phyloP scores from a whole-genome alignment of 2,797 vertebrate species.

The Sylvia borin region DNA sequence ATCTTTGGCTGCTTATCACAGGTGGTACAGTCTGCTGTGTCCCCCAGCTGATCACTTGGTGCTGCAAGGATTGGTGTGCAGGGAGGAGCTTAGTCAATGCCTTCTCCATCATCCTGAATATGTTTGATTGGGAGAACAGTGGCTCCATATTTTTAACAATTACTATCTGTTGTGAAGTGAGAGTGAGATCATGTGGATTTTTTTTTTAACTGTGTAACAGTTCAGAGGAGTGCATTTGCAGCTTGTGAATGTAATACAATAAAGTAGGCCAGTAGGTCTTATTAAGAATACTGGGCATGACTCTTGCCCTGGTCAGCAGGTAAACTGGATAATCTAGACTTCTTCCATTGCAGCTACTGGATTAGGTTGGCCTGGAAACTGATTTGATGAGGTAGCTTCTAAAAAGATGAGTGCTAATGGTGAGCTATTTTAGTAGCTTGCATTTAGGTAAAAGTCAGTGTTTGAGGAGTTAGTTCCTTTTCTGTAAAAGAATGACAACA shows the following conservation, averaged over 20 bases:
- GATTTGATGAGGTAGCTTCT: neutral
- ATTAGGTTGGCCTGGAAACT: neutral
- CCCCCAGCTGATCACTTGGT: neutral
- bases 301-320: neutral
- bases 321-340: neutral
- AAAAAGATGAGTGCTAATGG: neutral
- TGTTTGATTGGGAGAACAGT: neutral
- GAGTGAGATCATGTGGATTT: neutral
- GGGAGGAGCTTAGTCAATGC: neutral
- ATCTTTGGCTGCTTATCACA: neutral
- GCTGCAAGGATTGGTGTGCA: neutral
- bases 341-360: neutral
- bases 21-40: neutral
- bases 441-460: neutral
- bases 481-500: neutral
- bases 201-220: neutral
- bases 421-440: neutral
- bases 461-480: neutral
- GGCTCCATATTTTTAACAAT: neutral
- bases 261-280: neutral
- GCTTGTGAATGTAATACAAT: neutral
- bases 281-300: neutral
- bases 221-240: neutral
- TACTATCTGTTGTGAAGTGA: neutral
- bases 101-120: neutral